Evolutionary conservation across 2,113 vertebrate genomes (phyloP), one percentile per base, ranked within the genome.

Genomic region (Mobula birostris): DNA sequence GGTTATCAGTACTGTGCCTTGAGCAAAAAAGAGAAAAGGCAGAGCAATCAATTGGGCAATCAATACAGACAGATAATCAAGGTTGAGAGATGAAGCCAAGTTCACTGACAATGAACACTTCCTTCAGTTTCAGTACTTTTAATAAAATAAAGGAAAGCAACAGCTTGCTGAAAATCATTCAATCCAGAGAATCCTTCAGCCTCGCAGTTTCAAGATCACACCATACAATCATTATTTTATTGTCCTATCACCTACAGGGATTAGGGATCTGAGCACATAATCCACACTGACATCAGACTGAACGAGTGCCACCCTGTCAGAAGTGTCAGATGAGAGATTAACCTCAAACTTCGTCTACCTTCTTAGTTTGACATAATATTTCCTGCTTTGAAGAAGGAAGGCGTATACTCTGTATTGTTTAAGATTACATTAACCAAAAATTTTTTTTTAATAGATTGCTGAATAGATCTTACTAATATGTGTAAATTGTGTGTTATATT

Each of bases 61-160:
- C 88, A 32, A 91, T 91, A 40, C 61, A 92, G 85, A 32, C 85
- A 66, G 85, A 32, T 88, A 92, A 92, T 92, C 90, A 92, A 70
- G 90, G 32, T 61, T 70, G 90, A 92, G 17, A 21, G 32, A 88
- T 88, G 68, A 72, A 72, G 90, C 90, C 9, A 4, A 40, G 90
- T 19, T 40, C 90, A 92, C 90, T 24, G n/a, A 48, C 36, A 72
- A 92, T 72, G 68, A 61, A 92, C 66, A 72, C 68, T 72, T 92
- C 66, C 66, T 40, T 48, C 36, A 48, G 68, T 92, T 70, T 92
- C 90, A 92, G 48, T 72, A 70, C 66, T 15, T 72, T 19, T 14
- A 92, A 92, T 92, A 66, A 91, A 68, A 91, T 91, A 68, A 72
- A 70, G n/a, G 19, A 92, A 68, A 21, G 68, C 17, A 92, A 72